phyloP scores from a whole-genome alignment of 1,140 invertebrate species.

The Sipha flava region DNA sequence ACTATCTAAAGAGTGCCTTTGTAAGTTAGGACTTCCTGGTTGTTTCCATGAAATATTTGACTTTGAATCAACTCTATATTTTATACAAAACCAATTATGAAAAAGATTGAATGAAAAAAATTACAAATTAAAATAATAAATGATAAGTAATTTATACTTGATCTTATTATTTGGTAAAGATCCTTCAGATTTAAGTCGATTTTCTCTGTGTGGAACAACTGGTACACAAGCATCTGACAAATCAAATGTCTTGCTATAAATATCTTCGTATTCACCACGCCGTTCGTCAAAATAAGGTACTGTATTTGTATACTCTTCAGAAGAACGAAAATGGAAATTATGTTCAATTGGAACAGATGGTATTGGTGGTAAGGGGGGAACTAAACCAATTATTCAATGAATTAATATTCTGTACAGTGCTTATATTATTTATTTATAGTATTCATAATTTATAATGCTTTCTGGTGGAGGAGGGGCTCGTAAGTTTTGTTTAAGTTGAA shows the following conservation, averaged over 20 bases:
- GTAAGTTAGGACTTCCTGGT: constrained; percentile 50
- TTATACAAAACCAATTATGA: background rate
- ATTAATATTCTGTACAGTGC: background rate
- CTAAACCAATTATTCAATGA: constrained; percentile 44
- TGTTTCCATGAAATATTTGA: constrained; percentile 52
- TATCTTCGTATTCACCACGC: constrained; percentile 52
- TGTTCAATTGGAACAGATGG: constrained; percentile 59
- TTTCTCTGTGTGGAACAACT: background rate
- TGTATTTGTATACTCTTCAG: constrained; percentile 44
- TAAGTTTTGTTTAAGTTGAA: constrained; percentile 57
- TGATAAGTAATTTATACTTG: background rate
- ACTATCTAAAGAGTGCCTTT: constrained; percentile 47
- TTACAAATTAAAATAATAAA: background rate
- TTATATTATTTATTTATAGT: background rate
- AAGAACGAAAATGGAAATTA: constrained; percentile 38
- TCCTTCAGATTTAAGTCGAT: constrained; percentile 13
- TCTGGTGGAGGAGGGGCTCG: constrained; percentile 32
- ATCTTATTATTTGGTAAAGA: background rate
- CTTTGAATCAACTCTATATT: constrained; percentile 47
- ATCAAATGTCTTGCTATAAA: constrained; percentile 55
- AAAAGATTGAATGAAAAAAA: background rate
- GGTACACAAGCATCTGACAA: constrained; percentile 29
- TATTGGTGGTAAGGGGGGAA: constrained; percentile 62
- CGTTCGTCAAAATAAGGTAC: constrained; percentile 44
- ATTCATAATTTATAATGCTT: constrained; percentile 11